Evolutionary conservation across 2,888 invertebrate species (phyloP).

Genomic region (Acanthosepion lycidas): DNA sequence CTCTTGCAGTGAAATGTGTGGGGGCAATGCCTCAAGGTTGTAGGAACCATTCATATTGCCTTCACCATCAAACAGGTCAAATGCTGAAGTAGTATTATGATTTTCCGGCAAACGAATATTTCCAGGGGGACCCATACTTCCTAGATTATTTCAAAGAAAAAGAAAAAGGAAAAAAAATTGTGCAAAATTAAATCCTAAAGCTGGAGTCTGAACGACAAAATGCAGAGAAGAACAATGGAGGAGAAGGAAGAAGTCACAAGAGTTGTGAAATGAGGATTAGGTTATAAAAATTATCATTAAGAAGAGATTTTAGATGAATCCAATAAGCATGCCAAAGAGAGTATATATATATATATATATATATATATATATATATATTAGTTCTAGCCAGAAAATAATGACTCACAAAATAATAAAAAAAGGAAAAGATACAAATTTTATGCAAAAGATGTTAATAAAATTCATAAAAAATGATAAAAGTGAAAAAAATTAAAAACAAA

Average conservation of each 20-base stretch:
- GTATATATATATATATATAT: not conserved
- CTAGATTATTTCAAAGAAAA: conserved; percentile 50
- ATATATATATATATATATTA: not conserved
- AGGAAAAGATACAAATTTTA: not conserved
- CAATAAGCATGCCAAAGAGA: not conserved
- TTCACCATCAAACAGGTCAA: conserved; percentile 73
- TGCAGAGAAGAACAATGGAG: not conserved
- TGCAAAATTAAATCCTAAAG: not conserved
- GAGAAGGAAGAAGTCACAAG: not conserved
- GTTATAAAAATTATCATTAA: not conserved
- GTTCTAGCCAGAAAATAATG: not conserved
- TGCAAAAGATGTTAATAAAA: not conserved
- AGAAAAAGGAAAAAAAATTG: conserved; percentile 24
- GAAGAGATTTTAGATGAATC: not conserved
- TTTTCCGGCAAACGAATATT: conserved; percentile 63
- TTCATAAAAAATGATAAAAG: too few species aligned
- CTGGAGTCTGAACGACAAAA: not conserved
- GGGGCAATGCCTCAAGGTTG: conserved; percentile 70
- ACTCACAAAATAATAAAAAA: too few species aligned
- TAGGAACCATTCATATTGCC: conserved; percentile 69
- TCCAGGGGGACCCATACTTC: conserved; percentile 65
- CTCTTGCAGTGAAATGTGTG: conserved; percentile 65
- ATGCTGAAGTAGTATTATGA: conserved; percentile 59
- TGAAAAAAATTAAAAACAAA: not conserved
- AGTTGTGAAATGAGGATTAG: not conserved